These are phyloP conservation scores for Sinodicranocentrus sp. DNA, from an alignment of 2,888 invertebrate species.

Conservation along the genomic window DNA sequence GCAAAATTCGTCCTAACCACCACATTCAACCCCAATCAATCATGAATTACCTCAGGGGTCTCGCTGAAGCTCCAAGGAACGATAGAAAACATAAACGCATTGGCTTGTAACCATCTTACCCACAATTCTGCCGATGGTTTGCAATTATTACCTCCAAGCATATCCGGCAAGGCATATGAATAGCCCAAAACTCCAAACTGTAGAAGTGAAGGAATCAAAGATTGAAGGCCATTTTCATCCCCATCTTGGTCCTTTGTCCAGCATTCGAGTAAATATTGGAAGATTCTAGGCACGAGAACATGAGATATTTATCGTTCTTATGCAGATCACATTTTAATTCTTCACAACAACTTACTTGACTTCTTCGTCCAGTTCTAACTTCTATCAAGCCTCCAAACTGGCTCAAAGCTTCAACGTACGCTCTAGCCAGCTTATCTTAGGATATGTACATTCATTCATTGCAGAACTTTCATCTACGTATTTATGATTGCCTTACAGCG, in stretches of 20 bases:
- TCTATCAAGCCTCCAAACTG: constrained; percentile 83
- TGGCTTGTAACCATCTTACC: not conserved
- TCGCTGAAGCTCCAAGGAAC: not conserved
- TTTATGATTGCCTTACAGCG: too few relatives aligned
- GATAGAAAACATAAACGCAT: constrained; percentile 7
- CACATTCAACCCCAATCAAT: too few relatives aligned
- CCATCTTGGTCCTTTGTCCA: constrained; percentile 80
- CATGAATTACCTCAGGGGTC: not conserved
- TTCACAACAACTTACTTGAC: too few relatives aligned
- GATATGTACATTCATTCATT: too few relatives aligned
- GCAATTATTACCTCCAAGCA: constrained; percentile 80
- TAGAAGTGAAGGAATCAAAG: constrained; percentile 79
- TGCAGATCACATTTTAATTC: too few relatives aligned
- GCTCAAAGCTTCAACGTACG: constrained; percentile 72
- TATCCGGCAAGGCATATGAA: constrained; percentile 83
- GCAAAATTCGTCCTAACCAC: too few relatives aligned
- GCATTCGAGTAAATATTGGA: not conserved
- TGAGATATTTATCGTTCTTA: too few relatives aligned
- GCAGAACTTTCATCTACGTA: too few relatives aligned
- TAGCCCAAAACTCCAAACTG: constrained; percentile 82
- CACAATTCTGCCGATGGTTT: not conserved
- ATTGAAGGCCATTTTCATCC: constrained; percentile 78
- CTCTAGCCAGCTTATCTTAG: too few relatives aligned
- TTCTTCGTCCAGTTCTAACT: constrained; percentile 85
- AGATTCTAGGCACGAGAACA: too few relatives aligned